Evolutionary conservation across 1,140 invertebrate species (phyloP).

Genomic region (Plectrocnemia conspersa): DNA sequence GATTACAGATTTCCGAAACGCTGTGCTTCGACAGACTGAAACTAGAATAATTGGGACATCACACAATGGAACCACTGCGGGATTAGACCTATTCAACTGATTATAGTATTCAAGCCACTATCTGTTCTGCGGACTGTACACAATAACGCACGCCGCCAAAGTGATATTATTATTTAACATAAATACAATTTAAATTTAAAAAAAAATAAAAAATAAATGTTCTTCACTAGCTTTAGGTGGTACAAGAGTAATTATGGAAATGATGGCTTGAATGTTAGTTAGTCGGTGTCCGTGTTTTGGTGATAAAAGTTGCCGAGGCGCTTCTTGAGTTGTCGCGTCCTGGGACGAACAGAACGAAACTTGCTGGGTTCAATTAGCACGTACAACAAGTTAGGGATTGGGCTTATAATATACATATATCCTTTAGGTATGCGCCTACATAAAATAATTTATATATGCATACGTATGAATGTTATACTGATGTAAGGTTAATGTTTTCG

Average conservation of each 20-base stretch:
- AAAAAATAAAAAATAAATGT: background rate
- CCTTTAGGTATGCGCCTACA: no score
- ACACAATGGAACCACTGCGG: constrained; percentile 9
- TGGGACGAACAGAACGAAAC: background rate
- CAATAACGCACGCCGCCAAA: background rate
- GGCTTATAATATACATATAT: no score
- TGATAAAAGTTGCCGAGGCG: constrained; percentile 3
- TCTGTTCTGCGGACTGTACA: background rate
- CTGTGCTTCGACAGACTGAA: background rate
- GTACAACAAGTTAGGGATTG: constrained; percentile 8
- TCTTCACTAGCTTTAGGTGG: background rate
- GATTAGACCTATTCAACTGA: constrained; percentile 12
- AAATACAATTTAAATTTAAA: background rate
- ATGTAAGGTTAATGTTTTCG: no score
- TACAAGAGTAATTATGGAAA: background rate
- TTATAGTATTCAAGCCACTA: constrained; percentile 24
- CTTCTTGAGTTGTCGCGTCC: background rate
- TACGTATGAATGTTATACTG: no score
- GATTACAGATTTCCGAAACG: no score
- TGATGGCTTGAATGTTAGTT: background rate
- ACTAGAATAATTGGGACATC: constrained; percentile 17
- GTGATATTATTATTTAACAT: background rate
- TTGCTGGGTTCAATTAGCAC: constrained; percentile 3
- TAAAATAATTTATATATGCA: no score
- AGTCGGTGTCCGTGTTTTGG: background rate